Base-by-base conservation (phyloP, 2,113 vertebrate genomes). In the Chascanopsetta lugubris region DNA sequence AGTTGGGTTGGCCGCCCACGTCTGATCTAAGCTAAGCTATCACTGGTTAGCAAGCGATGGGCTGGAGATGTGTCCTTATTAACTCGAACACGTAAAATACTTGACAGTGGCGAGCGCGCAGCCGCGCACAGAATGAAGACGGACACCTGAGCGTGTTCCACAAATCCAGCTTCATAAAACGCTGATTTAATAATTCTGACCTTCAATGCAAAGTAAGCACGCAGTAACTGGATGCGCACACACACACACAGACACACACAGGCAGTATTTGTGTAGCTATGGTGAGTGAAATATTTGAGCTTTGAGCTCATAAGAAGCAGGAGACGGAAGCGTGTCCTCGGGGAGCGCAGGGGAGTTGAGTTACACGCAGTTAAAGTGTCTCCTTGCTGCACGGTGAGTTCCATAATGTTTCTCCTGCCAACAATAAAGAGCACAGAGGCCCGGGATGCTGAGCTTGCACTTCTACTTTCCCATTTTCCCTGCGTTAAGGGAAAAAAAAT, bases 401-500 rank as follows among this genome's bases (percentile, higher is more conserved):
- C 67, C 59, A 60, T 79, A 61, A 84, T 70, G 79, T 67, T 74
- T 6, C 70, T 79, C 74, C 72, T 62, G 75, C 74, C 82, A 79
- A 76, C 66, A 63, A 69, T 76, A 69, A 83, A 75, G 50, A 75
- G 69, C 69, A 63, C 56, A 48, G 66, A 42, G 50, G 69, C 70
- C 65, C 8, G 54, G 8, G 43, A 22, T 63, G 86, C 82, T 85
- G 82, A 83, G 57, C 34, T 27, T 45, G 86, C 79, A 54, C 77
- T 84, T 77, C 64, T 66, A 20, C 8, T 15, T 82, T 60, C 61
- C 18, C 55, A 49, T 75, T 75, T 73, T 45, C 5, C 26, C 25
- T 11, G 58, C 25, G 30, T 75, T 70, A 65, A 30, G 65, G 18
- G 26, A 27, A 65, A 73, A 56, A 61, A 71, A 63, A 58, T 72